phyloP scores from a whole-genome alignment of 2,113 vertebrate species.

The Hippocampus mohnikei region DNA sequence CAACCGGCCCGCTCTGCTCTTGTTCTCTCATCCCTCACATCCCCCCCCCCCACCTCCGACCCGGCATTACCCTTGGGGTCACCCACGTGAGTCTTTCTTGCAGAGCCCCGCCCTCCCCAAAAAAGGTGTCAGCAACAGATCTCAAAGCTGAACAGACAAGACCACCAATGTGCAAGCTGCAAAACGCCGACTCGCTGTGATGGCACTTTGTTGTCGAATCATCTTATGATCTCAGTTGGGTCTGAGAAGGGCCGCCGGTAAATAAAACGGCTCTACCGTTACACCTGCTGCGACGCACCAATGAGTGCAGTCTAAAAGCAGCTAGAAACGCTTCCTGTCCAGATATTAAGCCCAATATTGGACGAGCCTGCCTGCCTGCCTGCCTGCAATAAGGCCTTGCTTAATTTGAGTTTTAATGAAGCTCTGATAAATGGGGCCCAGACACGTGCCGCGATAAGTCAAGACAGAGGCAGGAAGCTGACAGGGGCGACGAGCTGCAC shows the following conservation, averaged over 20 bases:
- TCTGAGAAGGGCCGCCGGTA: neutral
- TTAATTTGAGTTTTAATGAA: slow-evolving; percentile 65
- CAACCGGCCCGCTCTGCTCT: slow-evolving; percentile 18
- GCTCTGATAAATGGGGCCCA: slow-evolving; percentile 59
- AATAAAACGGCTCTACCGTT: neutral
- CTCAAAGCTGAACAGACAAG: too few species aligned
- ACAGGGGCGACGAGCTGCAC: slow-evolving; percentile 38
- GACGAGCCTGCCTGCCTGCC: slow-evolving; percentile 43
- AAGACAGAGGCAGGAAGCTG: slow-evolving; percentile 41
- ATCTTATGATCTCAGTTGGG: neutral
- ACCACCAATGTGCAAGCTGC: too few species aligned
- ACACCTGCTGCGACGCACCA: neutral
- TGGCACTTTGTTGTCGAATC: neutral
- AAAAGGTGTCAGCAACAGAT: too few species aligned
- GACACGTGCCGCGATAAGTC: slow-evolving; percentile 58
- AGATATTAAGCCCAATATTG: slow-evolving; percentile 43
- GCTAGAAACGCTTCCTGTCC: neutral
- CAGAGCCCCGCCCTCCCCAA: too few species aligned
- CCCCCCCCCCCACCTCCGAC: neutral
- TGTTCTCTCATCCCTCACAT: neutral
- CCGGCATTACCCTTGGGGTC: slow-evolving; percentile 4
- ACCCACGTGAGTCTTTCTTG: slow-evolving; percentile 30
- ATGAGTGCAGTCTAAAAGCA: neutral
- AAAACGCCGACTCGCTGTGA: too few species aligned
- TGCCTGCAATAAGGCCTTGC: slow-evolving; percentile 28